These are phyloP conservation scores for Gallinago paraguaiae DNA, from an alignment of 2,113 vertebrate genomes.

Conservation along the genomic window DNA sequence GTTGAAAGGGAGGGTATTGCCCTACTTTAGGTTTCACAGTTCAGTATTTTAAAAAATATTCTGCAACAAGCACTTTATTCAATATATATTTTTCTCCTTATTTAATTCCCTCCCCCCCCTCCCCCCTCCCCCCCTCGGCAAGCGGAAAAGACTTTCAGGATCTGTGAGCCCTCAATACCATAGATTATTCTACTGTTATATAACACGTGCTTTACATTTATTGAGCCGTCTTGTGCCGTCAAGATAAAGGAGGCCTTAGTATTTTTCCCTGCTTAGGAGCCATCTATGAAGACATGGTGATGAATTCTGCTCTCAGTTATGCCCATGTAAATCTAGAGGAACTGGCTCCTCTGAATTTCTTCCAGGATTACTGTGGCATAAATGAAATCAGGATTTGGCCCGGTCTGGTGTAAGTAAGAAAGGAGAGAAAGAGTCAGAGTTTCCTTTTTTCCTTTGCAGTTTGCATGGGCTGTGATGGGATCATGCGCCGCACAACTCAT, in stretches of 20 bases:
- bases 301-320: background rate
- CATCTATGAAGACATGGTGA: background rate
- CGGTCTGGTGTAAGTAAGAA: background rate
- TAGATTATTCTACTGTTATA: constrained; percentile 56
- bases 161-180: constrained; percentile 11
- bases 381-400: background rate
- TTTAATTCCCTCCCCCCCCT: constrained; percentile 13
- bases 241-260: constrained; percentile 40
- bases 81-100: constrained; percentile 56
- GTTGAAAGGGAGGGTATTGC: constrained; percentile 67
- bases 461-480: background rate
- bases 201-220: constrained; percentile 47
- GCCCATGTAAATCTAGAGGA: background rate
- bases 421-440: background rate
- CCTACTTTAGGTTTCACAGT: constrained; percentile 68
- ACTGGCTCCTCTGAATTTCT: background rate
- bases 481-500: accelerated
- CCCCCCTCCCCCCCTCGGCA: background rate
- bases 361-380: background rate
- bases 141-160: constrained; percentile 6
- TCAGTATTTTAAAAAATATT: constrained; percentile 58
- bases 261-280: constrained; percentile 23
- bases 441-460: background rate
- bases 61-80: constrained; percentile 60
- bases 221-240: constrained; percentile 41